Evolutionary conservation across 2,113 vertebrate species (phyloP), one percentile per base, ranked within the genome.

Genomic region (Lepisosteus osseus): DNA sequence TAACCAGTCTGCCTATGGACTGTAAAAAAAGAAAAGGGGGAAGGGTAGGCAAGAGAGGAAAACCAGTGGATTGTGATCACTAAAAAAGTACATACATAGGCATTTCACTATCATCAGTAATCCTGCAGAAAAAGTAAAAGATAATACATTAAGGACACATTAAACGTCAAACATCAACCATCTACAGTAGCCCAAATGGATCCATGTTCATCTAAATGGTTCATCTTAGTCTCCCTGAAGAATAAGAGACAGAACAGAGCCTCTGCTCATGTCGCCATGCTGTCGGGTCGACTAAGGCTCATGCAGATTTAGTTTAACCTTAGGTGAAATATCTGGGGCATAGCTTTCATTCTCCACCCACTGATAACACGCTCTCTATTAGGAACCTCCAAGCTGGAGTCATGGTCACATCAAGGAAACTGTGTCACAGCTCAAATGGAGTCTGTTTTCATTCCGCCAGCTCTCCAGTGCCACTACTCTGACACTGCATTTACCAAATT

Each of bases 291-390:
- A 59, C 56, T 59, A 12, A 59, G 56, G 56, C 56, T 4, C 11
- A 12, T 8, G n/a, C n/a, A 12, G 56, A 59, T 59, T 59, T 59
- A 59, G 56, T 59, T 59, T 59, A 59, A 59, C 56, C 56, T 59
- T 59, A 59, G 56, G 56, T 17, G 41, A 65, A 4, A 14, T 44
- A 43, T 43, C 29, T 14, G 64, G 64, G 6, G 13, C 64, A 65
- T 65, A 65, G 64, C 64, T 43, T 41, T 65, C 64, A 44, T 44
- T 63, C 61, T 29, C 29, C 4, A 43, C 64, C 42, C 9, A 41
- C 64, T 44, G 41, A 65, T 44, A 65, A 65, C 41, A 43, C n/a
- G 29, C 11, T 59, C 56, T 59, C 56, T 59, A 59, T 59, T 59
- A 12, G n/a, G 56, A 59, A 59, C 7, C 56, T 11, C 3, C 12